Conservation (phyloP, 2,113 vertebrate genomes). For the Podarcis raffonei region DNA sequence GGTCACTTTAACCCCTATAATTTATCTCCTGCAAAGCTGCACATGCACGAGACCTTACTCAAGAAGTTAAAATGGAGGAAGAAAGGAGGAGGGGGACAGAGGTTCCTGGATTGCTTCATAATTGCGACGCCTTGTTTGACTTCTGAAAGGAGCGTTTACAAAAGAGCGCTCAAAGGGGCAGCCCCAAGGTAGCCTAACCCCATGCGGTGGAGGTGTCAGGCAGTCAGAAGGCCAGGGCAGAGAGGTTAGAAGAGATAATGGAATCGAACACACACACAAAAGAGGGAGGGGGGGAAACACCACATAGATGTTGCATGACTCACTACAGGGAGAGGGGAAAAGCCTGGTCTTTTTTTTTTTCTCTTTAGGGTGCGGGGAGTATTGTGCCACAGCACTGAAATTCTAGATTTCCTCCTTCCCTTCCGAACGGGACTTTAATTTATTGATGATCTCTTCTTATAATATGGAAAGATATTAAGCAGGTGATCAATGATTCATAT, state of each 20-base stretch:
- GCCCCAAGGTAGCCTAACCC: constrained; percentile 63
- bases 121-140: constrained; percentile 62
- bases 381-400: constrained; percentile 67
- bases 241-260: constrained; percentile 74
- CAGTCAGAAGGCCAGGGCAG: constrained; percentile 71
- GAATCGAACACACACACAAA: constrained; percentile 53
- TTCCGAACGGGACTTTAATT: constrained; percentile 23
- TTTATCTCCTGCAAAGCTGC: constrained; percentile 38
- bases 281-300: constrained; percentile 19
- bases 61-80: constrained; percentile 55
- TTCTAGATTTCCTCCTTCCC: neutral
- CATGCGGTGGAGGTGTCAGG: constrained; percentile 57
- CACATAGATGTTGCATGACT: constrained; percentile 66
- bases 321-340: constrained; percentile 50
- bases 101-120: constrained; percentile 43
- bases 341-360: constrained; percentile 5
- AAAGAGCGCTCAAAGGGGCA: constrained; percentile 62
- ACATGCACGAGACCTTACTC: constrained; percentile 36
- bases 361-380: constrained; percentile 17
- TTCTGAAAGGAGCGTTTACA: constrained; percentile 72
- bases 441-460: constrained; percentile 63
- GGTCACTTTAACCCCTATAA: constrained; percentile 43
- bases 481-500: too few relatives aligned
- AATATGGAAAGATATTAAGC: neutral
- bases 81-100: neutral